Base-by-base conservation (phyloP, 64 coral and sea anemone species). In the Montipora foliosa region DNA sequence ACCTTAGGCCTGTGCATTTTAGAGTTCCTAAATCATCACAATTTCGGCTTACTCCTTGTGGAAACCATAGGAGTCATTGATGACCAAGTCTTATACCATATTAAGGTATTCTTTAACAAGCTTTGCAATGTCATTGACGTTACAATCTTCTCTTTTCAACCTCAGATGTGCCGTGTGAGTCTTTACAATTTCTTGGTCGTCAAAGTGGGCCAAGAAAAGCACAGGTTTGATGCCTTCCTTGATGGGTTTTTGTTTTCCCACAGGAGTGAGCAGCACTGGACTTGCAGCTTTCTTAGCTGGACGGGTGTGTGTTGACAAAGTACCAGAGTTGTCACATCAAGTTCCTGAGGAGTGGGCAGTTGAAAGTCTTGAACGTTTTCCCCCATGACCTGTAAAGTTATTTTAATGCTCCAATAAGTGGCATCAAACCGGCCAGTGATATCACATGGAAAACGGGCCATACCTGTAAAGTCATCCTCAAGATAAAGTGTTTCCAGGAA, bases 301-400 rank as follows among this genome's bases (percentile, higher is more conserved):
- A 49, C 49, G 49, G 77, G 44, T 79, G 5, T 79, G 37, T 1
- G 44, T 47, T 46, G 49, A 47, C 37, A 9, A 79, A 49, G 49
- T 17, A 12, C 45, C 37, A 49, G 10, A 53, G 77, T 47, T 47
- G 3, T 79, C 6, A 79, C 14, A 79, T 29, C 77, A 49, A 79
- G 49, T 49, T 79, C 10, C 77, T 79, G 17, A 24, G 77, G 77
- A n/a, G 77, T 44, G 77, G 77, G 77, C 4, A 79, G 44, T n/a
- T 79, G 77, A 79, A 49, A 47, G 49, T 79, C 77, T 48, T 17
- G 45, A 79, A 79, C 37, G 44, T 47, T 53, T 17, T 46, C 49
- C 45, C 77, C 77, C 77, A 79, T 79, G 25, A 79, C 77, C 37
- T 79, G 77, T 79, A 79, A 79, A 46, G 77, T 79, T 53, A 79